A percentile compares a stretch with the other conserved stretches of the same genome.
These are phyloP conservation scores for Chydorus sphaericus DNA, from an alignment of 2,888 invertebrate species.

Conservation along the genomic window DNA sequence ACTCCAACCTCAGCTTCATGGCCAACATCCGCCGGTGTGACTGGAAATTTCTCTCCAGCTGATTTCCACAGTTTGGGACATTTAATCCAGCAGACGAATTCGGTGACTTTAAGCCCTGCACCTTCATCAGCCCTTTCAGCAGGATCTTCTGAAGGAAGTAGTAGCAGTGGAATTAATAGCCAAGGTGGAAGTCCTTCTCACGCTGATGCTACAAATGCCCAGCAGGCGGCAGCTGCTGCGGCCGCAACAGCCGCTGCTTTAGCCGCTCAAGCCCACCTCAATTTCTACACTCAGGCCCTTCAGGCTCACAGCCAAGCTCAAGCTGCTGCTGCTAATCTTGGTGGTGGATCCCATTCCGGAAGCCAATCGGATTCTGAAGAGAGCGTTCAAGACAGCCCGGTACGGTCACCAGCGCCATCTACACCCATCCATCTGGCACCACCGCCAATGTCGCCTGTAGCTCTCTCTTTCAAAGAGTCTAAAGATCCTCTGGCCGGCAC, in stretches of 20 bases:
- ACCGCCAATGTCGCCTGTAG: conserved; percentile 28
- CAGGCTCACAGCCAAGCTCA: conserved; percentile 8
- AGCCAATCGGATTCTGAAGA: conserved; percentile 17
- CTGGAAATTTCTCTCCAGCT: conserved; percentile 14
- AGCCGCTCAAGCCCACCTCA: conserved; percentile 34
- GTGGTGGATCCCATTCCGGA: conserved; percentile 11
- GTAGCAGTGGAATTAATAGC: no score
- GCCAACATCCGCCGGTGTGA: conserved; percentile 27
- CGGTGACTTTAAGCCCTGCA: conserved; percentile 78
- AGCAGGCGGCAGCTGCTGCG: conserved; percentile 34
- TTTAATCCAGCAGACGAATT: conserved; percentile 58
- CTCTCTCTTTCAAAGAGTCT: background rate
- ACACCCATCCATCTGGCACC: conserved; percentile 16
- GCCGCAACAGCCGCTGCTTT: conserved; percentile 21
- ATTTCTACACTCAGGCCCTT: conserved; percentile 6
- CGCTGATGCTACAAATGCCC: conserved; percentile 21
- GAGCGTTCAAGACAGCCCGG: conserved; percentile 36
- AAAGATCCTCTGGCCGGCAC: conserved; percentile 28
- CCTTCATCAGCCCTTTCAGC: conserved; percentile 53
- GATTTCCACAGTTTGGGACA: conserved; percentile 44
- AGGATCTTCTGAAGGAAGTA: conserved; percentile 49
- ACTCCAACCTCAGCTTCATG: conserved; percentile 54
- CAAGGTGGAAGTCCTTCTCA: conserved; percentile 64
- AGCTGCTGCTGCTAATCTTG: background rate
- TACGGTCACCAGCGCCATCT: conserved; percentile 34